A percentile compares a stretch with the other conserved stretches of the same genome.
phyloP scores from a whole-genome alignment of 1,140 invertebrate species.

The Drosophila chauvacae region DNA sequence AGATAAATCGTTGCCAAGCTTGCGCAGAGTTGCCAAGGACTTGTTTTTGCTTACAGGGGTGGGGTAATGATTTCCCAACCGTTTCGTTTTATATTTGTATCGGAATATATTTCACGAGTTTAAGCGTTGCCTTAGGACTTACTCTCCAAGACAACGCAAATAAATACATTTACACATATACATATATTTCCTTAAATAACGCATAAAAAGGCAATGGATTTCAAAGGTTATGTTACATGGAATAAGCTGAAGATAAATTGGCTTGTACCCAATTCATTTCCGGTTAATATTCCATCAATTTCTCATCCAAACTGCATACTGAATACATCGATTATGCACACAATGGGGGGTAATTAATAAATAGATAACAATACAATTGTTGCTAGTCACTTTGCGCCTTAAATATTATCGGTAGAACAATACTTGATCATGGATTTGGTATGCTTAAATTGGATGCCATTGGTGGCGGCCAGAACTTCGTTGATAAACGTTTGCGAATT shows the following conservation, averaged over 20 bases:
- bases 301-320: not conserved
- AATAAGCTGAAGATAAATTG: constrained; percentile 3
- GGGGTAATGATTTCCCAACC: not conserved
- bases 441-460: constrained; percentile 86
- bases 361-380: constrained; percentile 69
- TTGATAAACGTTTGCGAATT: constrained; percentile 93
- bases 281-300: no score
- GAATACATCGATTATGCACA: constrained; percentile 25
- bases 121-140: constrained; percentile 10
- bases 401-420: constrained; percentile 77
- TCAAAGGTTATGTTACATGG: constrained; percentile 22
- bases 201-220: constrained; percentile 1
- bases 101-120: constrained; percentile 8
- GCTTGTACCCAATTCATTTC: no score
- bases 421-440: constrained; percentile 83
- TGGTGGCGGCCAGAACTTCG: constrained; percentile 87
- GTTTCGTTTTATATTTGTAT: not conserved
- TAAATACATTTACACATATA: constrained; percentile 24
- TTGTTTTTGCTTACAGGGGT: not conserved
- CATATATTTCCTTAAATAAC: no score
- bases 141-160: constrained; percentile 2
- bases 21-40: constrained; percentile 4
- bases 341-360: constrained; percentile 47
- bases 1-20: constrained; percentile 31
- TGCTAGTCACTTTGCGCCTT: constrained; percentile 23